Conservation (phyloP, 2,113 vertebrate genomes). For the Boleophthalmus pectinirostris region DNA sequence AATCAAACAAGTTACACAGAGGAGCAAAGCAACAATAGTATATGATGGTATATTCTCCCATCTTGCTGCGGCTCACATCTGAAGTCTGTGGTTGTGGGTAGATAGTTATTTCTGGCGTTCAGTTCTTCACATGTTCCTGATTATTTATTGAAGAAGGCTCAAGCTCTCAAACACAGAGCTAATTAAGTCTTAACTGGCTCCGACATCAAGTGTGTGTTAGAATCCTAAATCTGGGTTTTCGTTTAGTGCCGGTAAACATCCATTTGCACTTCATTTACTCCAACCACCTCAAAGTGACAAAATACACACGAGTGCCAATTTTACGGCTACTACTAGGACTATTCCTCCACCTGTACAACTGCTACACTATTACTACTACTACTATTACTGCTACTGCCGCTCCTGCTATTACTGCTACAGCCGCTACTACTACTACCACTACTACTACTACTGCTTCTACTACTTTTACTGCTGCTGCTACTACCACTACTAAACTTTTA, state of each 20-base stretch:
- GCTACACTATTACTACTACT: background rate
- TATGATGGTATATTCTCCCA: too few relatives aligned
- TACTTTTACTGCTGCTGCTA: background rate
- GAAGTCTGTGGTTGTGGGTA: too few relatives aligned
- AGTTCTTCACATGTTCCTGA: background rate
- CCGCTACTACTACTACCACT: background rate
- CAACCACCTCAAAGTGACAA: background rate
- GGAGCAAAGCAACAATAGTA: too few relatives aligned
- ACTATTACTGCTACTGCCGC: background rate
- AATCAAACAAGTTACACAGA: too few relatives aligned
- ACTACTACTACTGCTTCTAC: too few relatives aligned
- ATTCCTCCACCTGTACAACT: background rate
- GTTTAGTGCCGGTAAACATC: background rate
- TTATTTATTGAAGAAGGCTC: background rate
- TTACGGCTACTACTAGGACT: background rate
- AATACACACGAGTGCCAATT: background rate
- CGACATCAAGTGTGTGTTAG: background rate
- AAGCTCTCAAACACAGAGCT: background rate
- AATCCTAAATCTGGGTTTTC: background rate
- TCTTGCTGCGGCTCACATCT: too few relatives aligned
- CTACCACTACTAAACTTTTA: background rate
- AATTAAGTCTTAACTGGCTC: slow-evolving; percentile 3
- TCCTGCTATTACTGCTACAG: background rate
- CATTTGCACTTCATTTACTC: background rate
- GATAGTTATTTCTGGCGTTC: background rate